phyloP scores from a whole-genome alignment of 1,140 invertebrate genomes.

The Dinoponera quadriceps region DNA sequence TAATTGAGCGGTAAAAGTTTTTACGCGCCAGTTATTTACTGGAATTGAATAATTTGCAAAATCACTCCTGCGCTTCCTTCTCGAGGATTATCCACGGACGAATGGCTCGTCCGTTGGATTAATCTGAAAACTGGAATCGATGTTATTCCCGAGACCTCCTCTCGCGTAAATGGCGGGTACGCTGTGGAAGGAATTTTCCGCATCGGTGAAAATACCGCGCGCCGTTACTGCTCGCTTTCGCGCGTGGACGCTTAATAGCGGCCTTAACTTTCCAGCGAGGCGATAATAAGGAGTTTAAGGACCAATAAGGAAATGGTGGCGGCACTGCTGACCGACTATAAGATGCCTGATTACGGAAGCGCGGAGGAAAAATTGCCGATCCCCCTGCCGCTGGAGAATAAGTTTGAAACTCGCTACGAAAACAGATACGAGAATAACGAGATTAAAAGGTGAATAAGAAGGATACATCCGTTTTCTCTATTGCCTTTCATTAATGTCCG shows the following conservation, averaged over 20 bases:
- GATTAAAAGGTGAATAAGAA: conserved; percentile 79
- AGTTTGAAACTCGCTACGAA: conserved; percentile 76
- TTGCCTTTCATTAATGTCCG: conserved; percentile 12
- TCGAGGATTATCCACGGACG: too few species aligned
- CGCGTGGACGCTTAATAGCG: conserved; percentile 24
- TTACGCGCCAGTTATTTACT: too few species aligned
- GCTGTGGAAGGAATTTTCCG: conserved; percentile 10
- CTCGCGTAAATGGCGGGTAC: background rate
- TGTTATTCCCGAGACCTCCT: background rate
- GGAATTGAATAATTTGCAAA: too few species aligned
- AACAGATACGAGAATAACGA: conserved; percentile 82
- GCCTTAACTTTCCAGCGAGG: conserved; percentile 87
- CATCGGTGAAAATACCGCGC: conserved; percentile 9
- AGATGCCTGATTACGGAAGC: conserved; percentile 75
- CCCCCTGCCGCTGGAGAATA: conserved; percentile 68
- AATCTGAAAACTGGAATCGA: background rate
- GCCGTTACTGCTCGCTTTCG: conserved; percentile 5
- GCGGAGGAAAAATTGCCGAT: conserved; percentile 62
- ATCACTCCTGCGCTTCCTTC: too few species aligned
- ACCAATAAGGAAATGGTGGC: conserved; percentile 89
- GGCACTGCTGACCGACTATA: conserved; percentile 89
- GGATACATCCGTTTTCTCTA: conserved; percentile 8
- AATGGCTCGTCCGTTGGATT: conserved; percentile 9
- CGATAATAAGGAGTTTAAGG: conserved; percentile 91
- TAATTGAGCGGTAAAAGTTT: too few species aligned